Evolutionary conservation across 2,797 vertebrate species (phyloP).

Genomic region (Sebastes matsubarae): DNA sequence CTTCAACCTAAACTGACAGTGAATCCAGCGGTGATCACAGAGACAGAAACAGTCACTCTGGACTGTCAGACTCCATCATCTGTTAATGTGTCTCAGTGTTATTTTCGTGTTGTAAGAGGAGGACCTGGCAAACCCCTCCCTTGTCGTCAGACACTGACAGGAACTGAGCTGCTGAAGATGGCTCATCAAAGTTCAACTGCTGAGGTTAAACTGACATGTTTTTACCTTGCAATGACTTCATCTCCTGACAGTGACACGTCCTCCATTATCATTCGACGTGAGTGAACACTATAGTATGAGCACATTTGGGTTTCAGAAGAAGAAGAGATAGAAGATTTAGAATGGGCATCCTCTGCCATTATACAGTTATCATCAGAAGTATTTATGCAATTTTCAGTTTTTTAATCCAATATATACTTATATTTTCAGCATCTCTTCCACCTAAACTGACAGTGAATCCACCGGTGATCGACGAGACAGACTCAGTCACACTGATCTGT

Average conservation of each 20-base stretch:
- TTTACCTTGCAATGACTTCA: accelerated
- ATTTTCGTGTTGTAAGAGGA: accelerated
- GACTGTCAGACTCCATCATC: slow-evolving; percentile 9
- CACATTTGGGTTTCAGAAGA: not conserved
- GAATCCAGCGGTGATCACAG: not conserved
- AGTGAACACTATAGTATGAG: not conserved
- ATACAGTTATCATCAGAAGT: not conserved
- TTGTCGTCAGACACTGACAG: slow-evolving; percentile 31
- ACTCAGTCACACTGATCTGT: slow-evolving; percentile 42
- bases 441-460: not conserved
- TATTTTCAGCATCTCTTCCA: not conserved
- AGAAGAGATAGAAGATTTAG: not conserved
- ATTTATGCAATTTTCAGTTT: not conserved
- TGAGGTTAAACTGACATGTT: slow-evolving; percentile 28
- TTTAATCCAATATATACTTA: not conserved
- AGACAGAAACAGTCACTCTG: slow-evolving; percentile 35
- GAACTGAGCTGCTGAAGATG: slow-evolving; percentile 6
- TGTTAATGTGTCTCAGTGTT: not conserved
- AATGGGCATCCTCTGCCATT: not conserved
- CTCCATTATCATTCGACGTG: slow-evolving; percentile 19
- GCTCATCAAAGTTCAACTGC: not conserved
- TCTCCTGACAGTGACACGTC: not conserved
- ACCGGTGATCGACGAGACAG: not conserved
- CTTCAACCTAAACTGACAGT: not conserved
- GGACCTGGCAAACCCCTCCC: accelerated